A percentile compares a stretch with the other conserved stretches of the same genome.
phyloP scores from a whole-genome alignment of 2,888 invertebrate genomes.

The Philereme transversata region DNA sequence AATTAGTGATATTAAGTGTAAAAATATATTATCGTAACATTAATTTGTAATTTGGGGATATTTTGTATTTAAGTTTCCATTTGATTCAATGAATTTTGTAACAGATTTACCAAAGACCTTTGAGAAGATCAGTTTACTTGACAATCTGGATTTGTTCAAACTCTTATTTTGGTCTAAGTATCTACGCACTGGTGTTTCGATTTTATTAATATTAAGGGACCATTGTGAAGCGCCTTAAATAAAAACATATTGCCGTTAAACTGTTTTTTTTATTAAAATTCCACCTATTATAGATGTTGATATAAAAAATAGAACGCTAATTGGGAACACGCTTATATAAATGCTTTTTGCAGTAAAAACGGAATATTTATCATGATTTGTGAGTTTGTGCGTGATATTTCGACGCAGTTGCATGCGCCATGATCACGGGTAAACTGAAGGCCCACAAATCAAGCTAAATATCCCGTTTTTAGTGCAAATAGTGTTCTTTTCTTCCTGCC shows the following conservation, averaged over 20 bases:
- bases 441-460: no score
- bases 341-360: no score
- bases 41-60: slow-evolving; percentile 44
- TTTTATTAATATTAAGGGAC: slow-evolving; percentile 53
- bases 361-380: no score
- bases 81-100: slow-evolving; percentile 37
- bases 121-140: slow-evolving; percentile 33
- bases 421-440: no score
- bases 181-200: slow-evolving; percentile 41
- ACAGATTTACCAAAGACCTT: slow-evolving; percentile 55
- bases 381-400: no score
- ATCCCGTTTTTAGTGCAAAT: no score
- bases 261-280: slow-evolving; percentile 15
- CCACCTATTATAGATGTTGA: no score
- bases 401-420: no score
- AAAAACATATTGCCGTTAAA: slow-evolving; percentile 62
- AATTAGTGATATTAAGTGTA: slow-evolving; percentile 74
- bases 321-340: no score
- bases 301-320: no score
- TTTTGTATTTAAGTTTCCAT: slow-evolving; percentile 37
- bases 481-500: no score
- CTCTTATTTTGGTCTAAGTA: slow-evolving; percentile 24
- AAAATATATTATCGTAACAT: slow-evolving; percentile 56
- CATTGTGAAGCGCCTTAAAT: slow-evolving; percentile 61
- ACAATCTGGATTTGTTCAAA: slow-evolving; percentile 17